Evolutionary conservation across 1,140 invertebrate species (phyloP).

Genomic region (Atta texana): DNA sequence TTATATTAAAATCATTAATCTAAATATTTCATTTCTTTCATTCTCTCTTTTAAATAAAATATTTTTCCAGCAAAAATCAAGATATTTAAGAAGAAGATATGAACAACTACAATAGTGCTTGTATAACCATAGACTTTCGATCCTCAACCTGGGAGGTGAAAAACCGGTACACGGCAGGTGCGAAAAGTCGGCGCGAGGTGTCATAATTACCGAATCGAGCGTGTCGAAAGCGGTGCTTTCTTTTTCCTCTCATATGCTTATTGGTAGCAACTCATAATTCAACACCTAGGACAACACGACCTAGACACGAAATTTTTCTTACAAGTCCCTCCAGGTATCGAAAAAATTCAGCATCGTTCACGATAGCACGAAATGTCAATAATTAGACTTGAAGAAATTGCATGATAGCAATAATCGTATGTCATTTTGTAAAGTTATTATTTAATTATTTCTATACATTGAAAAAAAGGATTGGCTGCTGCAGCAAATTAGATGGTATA

Average conservation of each 20-base stretch:
- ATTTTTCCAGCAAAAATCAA: not conserved
- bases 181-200: slow-evolving; percentile 56
- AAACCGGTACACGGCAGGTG: slow-evolving; percentile 59
- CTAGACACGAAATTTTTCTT: slow-evolving; percentile 36
- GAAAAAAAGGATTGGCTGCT: too few relatives aligned
- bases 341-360: not conserved
- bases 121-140: slow-evolving; percentile 1
- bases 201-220: slow-evolving; percentile 67
- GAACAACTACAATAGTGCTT: slow-evolving; percentile 4
- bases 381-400: not conserved
- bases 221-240: slow-evolving; percentile 57
- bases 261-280: slow-evolving; percentile 29
- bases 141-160: slow-evolving; percentile 11
- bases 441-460: not conserved
- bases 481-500: too few relatives aligned
- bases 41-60: not conserved
- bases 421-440: not conserved
- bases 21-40: not conserved
- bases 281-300: slow-evolving; percentile 28
- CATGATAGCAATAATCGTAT: not conserved
- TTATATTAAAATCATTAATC: not conserved
- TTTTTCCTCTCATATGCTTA: slow-evolving; percentile 29
- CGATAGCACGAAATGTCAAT: not conserved
- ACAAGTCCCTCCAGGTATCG: not conserved
- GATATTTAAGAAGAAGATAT: not conserved